Conservation (phyloP, 1,140 invertebrate genomes). For the Varroa destructor region DNA sequence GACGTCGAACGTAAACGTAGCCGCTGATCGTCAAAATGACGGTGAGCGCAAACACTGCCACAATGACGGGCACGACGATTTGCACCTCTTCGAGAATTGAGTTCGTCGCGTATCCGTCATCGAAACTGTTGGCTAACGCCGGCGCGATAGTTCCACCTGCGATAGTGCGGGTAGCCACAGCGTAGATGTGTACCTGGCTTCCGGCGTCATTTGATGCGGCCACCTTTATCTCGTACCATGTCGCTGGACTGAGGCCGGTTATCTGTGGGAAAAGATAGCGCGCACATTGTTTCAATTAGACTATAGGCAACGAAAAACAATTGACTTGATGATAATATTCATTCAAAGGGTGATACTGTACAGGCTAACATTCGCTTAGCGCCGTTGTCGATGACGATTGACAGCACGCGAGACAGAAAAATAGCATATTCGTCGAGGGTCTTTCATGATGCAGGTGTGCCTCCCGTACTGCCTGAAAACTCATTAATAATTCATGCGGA, state of each 20-base stretch:
- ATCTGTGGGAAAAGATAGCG: conserved; percentile 41
- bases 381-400: too few relatives aligned
- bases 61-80: conserved; percentile 22
- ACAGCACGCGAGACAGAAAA: too few relatives aligned
- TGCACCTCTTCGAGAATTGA: conserved; percentile 27
- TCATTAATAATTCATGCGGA: too few relatives aligned
- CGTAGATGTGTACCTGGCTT: conserved; percentile 39
- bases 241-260: conserved; percentile 75
- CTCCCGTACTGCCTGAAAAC: too few relatives aligned
- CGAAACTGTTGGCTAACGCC: conserved; percentile 20
- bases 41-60: conserved; percentile 15
- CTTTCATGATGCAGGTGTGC: too few relatives aligned
- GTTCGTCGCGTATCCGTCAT: conserved; percentile 26
- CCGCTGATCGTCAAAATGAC: conserved; percentile 22
- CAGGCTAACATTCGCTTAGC: too few relatives aligned
- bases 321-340: too few relatives aligned
- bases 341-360: too few relatives aligned
- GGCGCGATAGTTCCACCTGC: conserved; percentile 16
- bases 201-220: conserved; percentile 83
- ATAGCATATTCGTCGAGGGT: too few relatives aligned
- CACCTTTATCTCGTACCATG: conserved; percentile 71
- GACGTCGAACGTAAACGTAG: conserved; percentile 21
- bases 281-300: not conserved
- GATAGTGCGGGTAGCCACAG: conserved; percentile 20
- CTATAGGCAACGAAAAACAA: too few relatives aligned